These are phyloP conservation scores for Meteorus colon DNA, from an alignment of 2,888 invertebrate genomes.

Conservation along the genomic window DNA sequence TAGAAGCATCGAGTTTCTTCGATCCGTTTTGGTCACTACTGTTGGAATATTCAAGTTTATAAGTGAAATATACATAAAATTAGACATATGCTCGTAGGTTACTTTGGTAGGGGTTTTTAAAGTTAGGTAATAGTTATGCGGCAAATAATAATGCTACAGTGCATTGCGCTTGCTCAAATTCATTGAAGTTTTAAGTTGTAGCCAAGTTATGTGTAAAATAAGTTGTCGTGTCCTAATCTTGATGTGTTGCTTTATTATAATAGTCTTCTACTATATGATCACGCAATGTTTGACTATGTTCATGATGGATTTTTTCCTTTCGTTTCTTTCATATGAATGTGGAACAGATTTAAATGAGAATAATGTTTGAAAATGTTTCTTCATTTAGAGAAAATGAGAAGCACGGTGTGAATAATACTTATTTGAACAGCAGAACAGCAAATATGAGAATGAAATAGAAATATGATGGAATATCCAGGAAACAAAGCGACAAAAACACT, in stretches of 20 bases:
- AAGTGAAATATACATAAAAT: background rate
- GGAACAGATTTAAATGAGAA: no score
- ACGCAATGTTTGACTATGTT: background rate
- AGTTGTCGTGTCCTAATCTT: background rate
- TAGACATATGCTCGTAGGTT: background rate
- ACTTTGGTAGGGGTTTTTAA: background rate
- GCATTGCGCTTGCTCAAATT: slow-evolving; percentile 1
- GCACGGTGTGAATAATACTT: no score
- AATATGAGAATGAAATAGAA: no score
- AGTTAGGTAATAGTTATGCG: background rate
- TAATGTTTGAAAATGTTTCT: no score
- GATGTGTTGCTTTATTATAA: background rate
- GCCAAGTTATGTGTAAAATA: background rate
- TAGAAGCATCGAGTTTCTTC: slow-evolving; percentile 9
- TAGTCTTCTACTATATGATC: background rate
- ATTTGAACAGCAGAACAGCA: no score
- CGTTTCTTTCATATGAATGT: no score
- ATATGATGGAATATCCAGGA: no score
- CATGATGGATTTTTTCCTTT: background rate
- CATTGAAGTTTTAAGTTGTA: slow-evolving; percentile 25
- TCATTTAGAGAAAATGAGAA: no score
- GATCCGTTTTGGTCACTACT: slow-evolving; percentile 17
- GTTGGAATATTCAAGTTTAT: slow-evolving; percentile 2
- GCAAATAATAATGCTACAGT: slow-evolving; percentile 8
- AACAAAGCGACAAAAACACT: no score